Percentiles rank a stretch among this genome's conserved stretches.
Conservation (phyloP, 2,113 vertebrate genomes). For the Megaleporinus macrocephalus region DNA sequence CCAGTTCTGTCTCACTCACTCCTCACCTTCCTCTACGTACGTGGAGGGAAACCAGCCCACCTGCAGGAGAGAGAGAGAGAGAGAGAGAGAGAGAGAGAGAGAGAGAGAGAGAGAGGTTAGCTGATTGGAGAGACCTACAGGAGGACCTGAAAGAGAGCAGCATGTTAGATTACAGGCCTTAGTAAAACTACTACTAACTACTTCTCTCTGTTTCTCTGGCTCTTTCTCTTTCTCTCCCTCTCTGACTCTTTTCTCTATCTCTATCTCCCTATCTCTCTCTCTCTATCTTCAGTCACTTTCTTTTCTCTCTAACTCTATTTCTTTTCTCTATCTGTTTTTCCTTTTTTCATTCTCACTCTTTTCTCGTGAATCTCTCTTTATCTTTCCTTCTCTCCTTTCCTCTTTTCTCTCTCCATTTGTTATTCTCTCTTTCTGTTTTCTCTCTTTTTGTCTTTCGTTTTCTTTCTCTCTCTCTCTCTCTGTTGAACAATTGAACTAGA, state of each 20-base stretch:
- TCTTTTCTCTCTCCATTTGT: too few species aligned
- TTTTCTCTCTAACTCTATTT: too few species aligned
- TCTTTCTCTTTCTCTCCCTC: not conserved
- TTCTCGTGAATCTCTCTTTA: too few species aligned
- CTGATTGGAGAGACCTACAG: too few species aligned
- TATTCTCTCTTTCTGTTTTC: too few species aligned
- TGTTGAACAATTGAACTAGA: too few species aligned
- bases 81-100: conserved; percentile 7
- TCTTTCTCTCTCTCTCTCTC: too few species aligned
- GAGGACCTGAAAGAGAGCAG: not conserved
- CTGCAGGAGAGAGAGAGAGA: conserved; percentile 69
- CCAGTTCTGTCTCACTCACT: conserved; percentile 72
- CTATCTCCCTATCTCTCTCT: not conserved
- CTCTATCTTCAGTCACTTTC: not conserved
- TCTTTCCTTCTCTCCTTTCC: too few species aligned
- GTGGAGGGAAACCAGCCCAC: conserved; percentile 99
- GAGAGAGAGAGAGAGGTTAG: not conserved
- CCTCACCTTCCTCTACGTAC: conserved; percentile 93
- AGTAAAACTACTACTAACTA: too few species aligned
- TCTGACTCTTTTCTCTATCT: not conserved
- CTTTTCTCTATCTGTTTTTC: not conserved
- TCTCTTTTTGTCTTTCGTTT: too few species aligned
- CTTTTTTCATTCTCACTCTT: not conserved
- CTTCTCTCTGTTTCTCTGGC: too few species aligned
- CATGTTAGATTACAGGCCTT: too few species aligned